Evolutionary conservation across 2,113 vertebrate genomes (phyloP), one percentile per base, ranked within the genome.

Genomic region (Tychaedon coryphoeus): DNA sequence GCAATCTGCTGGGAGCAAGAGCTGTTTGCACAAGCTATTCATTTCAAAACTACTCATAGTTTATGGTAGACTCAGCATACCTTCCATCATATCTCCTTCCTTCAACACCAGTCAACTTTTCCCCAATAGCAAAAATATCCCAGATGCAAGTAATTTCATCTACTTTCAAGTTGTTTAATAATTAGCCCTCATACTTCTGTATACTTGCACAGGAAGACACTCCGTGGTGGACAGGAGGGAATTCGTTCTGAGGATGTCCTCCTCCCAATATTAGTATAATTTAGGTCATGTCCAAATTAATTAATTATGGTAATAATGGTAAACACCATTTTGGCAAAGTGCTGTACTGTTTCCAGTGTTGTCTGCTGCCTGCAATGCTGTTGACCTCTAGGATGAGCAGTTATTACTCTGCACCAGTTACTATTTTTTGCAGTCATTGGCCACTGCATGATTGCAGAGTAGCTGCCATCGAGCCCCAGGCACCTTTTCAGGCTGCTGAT

Each of bases 381-480:
- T 29, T 92, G 91, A 65, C 76, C 76, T 92, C 64, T 33, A 61
- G 54, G 25, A 80, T 1, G 0, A 61, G 31, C 18, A 26, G 45
- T 64, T 71, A 10, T 64, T 71, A 10, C 60, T 45, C 45, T 36
- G 36, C 45, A 38, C 45, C 47, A 48, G 62, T 76, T 51, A 0
- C 8, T 67, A 29, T 29, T 54, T 57, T 61, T 62, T 66, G 28
- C 47, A 81, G 25, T 34, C 4, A 1, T 8, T 67, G 70, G 57
- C 34, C 26, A 10, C 48, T 36, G 34, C 48, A 10, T 8, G 18
- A 50, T 28, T 26, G 70, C 54, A 24, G 31, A 65, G 54, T 14
- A 40, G 85, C 48, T 65, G 70, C 81, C 42, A 23, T 11, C 0
- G 0, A 78, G 70, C 92, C 62, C 23, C 1, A 0, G 50, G 75